Evolutionary conservation across 2,888 invertebrate genomes (phyloP).

Genomic region (Tipula confusa): DNA sequence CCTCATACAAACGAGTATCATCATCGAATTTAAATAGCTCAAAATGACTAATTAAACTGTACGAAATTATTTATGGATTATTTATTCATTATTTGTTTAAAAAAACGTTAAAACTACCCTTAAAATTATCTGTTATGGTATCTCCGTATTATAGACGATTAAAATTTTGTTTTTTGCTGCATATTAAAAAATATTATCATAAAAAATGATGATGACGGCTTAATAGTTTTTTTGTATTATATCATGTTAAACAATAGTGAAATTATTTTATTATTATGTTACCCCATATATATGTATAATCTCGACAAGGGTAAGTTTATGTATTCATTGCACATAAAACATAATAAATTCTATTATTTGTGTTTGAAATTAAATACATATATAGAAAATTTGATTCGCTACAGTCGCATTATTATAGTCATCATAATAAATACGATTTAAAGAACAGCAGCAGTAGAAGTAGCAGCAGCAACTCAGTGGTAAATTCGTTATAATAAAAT

Average conservation of each 20-base stretch:
- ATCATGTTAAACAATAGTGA: not conserved
- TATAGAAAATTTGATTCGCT: constrained; percentile 4
- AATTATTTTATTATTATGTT: not conserved
- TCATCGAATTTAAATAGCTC: not conserved
- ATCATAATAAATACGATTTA: not conserved
- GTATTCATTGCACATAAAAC: not conserved
- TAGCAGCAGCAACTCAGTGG: not conserved
- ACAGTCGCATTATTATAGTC: not conserved
- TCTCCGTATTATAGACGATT: not conserved
- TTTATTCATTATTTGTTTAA: not conserved
- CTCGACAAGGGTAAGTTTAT: constrained; percentile 13
- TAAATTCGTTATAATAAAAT: not conserved
- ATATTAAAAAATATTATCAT: not conserved
- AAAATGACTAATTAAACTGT: constrained; percentile 4
- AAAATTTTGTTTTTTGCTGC: not conserved
- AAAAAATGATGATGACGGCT: constrained; percentile 9
- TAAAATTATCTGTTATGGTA: not conserved
- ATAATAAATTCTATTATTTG: not conserved
- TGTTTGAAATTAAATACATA: not conserved
- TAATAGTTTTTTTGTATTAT: not conserved
- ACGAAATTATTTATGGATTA: not conserved
- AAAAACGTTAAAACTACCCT: not conserved
- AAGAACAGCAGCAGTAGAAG: not conserved
- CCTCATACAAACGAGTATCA: not conserved
- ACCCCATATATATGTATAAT: not conserved